Conservation (phyloP, 2,888 invertebrate species). For the Amphipoea lucens region DNA sequence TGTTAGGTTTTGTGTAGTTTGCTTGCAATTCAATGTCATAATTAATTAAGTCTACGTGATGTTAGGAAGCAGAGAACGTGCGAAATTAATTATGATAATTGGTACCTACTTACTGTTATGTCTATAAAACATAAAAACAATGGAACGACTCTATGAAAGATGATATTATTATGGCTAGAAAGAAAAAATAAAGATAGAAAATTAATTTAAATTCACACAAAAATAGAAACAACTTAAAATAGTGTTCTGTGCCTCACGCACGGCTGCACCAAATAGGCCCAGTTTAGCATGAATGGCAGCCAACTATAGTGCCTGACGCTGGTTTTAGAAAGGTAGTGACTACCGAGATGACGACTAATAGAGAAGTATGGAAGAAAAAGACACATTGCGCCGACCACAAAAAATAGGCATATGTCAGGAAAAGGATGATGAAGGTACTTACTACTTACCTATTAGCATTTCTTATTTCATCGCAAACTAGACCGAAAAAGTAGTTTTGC, state of each 20-base stretch:
- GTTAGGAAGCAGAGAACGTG: not conserved
- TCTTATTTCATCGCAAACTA: conserved; percentile 13
- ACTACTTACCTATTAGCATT: not conserved
- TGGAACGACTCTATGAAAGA: not conserved
- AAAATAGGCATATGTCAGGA: not conserved
- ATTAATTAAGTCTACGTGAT: conserved; percentile 2
- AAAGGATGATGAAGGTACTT: not conserved
- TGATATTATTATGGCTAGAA: not conserved
- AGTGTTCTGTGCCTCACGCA: too few relatives aligned
- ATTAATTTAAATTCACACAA: too few relatives aligned
- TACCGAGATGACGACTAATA: not conserved
- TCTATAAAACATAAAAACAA: not conserved
- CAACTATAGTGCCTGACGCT: not conserved
- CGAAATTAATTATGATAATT: conserved; percentile 3
- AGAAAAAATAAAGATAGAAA: not conserved
- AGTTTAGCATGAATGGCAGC: not conserved
- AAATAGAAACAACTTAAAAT: too few relatives aligned
- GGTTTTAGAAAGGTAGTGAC: not conserved
- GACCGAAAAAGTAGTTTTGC: not conserved
- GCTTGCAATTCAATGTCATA: conserved; percentile 8
- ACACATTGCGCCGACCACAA: not conserved
- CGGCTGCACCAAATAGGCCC: too few relatives aligned
- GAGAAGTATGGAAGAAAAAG: not conserved
- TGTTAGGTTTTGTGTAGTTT: conserved; percentile 18
- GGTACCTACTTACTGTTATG: not conserved